These are phyloP conservation scores for Enteromius viviparus DNA, from an alignment of 2,797 vertebrate genomes.

Conservation along the genomic window DNA sequence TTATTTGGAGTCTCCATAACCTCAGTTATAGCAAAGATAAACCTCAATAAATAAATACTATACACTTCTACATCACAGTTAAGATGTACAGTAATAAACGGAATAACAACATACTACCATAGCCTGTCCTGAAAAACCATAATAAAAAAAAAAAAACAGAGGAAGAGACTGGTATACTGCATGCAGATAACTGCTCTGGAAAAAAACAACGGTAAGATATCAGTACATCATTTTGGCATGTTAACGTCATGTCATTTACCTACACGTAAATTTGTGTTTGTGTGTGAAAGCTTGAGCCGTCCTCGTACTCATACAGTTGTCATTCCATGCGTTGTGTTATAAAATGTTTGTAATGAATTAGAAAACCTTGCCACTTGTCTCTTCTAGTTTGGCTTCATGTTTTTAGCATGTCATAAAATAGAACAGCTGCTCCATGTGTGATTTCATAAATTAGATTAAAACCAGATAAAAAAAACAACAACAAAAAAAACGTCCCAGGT, in stretches of 20 bases:
- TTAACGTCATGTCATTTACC: constrained; percentile 30
- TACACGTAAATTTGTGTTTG: constrained; percentile 44
- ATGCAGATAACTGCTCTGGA: constrained; percentile 63
- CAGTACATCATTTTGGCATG: constrained; percentile 64
- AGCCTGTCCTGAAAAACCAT: constrained; percentile 61
- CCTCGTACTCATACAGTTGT: constrained; percentile 28
- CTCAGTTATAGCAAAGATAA: constrained; percentile 76
- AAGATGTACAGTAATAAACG: constrained; percentile 69
- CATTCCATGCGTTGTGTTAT: constrained; percentile 30
- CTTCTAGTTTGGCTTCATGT: constrained; percentile 64
- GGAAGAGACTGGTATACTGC: constrained; percentile 62
- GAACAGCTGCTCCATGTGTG: constrained; percentile 43
- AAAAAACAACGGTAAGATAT: constrained; percentile 54
- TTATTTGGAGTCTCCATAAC: constrained; percentile 77
- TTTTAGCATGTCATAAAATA: constrained; percentile 58
- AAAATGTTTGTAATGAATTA: constrained; percentile 57
- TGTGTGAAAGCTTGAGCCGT: constrained; percentile 37
- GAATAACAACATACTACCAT: constrained; percentile 58
- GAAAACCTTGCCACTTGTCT: constrained; percentile 65
- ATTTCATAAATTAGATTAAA: constrained; percentile 63
- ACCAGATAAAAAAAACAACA: constrained; percentile 21
- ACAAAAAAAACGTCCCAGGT: constrained; percentile 47
- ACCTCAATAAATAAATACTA: constrained; percentile 82
- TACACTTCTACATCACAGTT: constrained; percentile 77
- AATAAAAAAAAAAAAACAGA: constrained; percentile 57